Base-by-base conservation (phyloP, 1,140 invertebrate species). In the Oscheius sp. region DNA sequence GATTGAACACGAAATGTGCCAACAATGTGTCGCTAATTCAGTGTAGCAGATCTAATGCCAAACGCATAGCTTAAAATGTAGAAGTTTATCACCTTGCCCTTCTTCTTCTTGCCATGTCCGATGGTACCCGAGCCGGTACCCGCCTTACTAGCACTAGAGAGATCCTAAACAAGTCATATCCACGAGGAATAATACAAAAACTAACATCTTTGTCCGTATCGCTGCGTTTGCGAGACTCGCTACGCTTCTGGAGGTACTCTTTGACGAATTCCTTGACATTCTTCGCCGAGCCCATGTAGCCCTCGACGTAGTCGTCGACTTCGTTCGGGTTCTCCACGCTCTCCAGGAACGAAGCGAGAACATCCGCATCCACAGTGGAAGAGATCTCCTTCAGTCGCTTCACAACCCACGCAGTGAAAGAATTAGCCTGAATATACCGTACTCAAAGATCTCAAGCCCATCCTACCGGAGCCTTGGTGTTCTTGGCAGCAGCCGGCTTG, bases 271-370 rank as follows among this genome's bases (percentile, higher is more conserved):
- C 64, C 42, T 76, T 76, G 15, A 63, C 52, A 2, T 3, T 2
- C 29, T 38, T 70, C 20, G 63, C 18, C 23, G 73, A 66, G 20
- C 74, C 74, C 13, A 77, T 29, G 42, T 76, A 76, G 18, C 38
- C 65, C 7, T 78, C n/a, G 7, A 76, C 34, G 55, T 77, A 76
- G 32, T 76, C 74, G 59, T 76, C 74, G 29, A 76, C 74, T 45
- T 76, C 73, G 29, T 65, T 32, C 3, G 73, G 73, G 23, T 46
- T 58, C 38, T 36, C 73, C 7, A 75, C 73, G 31, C 61, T 52
- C 31, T 36, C 18, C 20, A 75, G 45, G 61, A 75, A 75, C 10
- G 20, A n/a, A 10, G 73, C 72, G 26, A 75, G 59, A 18, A 75
- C 73, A 26, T 75, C 73, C 26, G 42, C 72, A n/a, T 74, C 72